Evolutionary conservation across 2,888 invertebrate species (phyloP).

Genomic region (Callyntrura guangdongensis): DNA sequence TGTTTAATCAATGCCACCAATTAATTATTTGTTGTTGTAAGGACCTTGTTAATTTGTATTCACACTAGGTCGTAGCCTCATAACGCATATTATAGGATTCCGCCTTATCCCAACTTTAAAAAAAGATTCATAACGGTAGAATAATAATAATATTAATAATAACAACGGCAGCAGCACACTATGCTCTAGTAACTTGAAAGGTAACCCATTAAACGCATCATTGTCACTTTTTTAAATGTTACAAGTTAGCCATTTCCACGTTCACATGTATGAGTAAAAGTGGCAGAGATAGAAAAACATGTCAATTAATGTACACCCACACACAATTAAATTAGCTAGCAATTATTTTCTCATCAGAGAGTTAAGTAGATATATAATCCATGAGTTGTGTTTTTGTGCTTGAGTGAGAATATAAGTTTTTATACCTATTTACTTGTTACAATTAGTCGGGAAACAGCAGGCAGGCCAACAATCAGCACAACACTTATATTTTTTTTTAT

Average conservation of each 20-base stretch:
- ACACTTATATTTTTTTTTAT: background rate
- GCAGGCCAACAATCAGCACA: no score
- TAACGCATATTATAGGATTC: no score
- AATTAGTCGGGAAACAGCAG: no score
- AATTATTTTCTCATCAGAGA: no score
- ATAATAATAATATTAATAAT: background rate
- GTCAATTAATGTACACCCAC: no score
- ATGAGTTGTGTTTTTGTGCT: conserved; percentile 56
- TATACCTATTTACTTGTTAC: background rate
- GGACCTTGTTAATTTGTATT: conserved; percentile 48
- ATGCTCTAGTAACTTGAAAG: no score
- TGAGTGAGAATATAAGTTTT: conserved; percentile 29
- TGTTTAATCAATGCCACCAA: background rate
- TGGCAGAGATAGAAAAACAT: background rate
- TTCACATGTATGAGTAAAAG: background rate
- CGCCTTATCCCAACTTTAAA: no score
- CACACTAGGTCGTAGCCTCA: no score
- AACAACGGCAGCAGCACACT: background rate
- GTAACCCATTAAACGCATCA: background rate
- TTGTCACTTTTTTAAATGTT: background rate
- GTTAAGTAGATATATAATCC: conserved; percentile 6
- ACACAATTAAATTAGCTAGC: no score
- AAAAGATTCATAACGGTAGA: conserved; percentile 11
- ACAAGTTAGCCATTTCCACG: background rate
- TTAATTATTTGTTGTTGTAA: conserved; percentile 26